A percentile compares a stretch with the other conserved stretches of the same genome.
Conservation (phyloP, 92 coral and sea anemone genomes). For the Porites evermanni region DNA sequence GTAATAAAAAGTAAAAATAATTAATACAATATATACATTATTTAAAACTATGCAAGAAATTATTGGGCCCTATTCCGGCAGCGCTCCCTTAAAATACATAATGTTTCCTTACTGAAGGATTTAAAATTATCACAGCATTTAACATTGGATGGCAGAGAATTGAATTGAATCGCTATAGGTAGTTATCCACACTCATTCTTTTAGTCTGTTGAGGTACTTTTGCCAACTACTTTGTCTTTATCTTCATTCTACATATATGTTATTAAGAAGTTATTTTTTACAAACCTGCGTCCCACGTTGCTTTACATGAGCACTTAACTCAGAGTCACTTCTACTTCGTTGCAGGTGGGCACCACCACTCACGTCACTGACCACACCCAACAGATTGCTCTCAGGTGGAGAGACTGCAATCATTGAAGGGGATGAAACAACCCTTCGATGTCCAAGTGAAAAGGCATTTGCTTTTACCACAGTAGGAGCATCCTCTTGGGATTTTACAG, state of each 20-base stretch:
- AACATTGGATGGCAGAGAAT: too few relatives aligned
- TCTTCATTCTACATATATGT: too few relatives aligned
- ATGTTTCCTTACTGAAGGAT: too few relatives aligned
- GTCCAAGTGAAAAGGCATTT: slow-evolving; percentile 62
- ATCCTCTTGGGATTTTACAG: slow-evolving; percentile 10
- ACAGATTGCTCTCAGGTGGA: not conserved
- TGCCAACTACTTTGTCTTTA: not conserved
- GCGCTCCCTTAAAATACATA: too few relatives aligned
- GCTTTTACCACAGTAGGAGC: not conserved
- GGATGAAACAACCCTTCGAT: slow-evolving; percentile 75
- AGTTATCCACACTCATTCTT: too few relatives aligned
- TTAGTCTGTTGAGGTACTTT: not conserved
- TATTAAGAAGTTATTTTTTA: not conserved
- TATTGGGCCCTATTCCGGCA: too few relatives aligned
- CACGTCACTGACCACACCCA: not conserved
- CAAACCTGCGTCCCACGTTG: slow-evolving; percentile 53
- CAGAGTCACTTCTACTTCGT: slow-evolving; percentile 71
- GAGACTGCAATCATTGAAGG: slow-evolving; percentile 58
- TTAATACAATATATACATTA: too few relatives aligned
- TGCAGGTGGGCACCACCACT: slow-evolving; percentile 11
- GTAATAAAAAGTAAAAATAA: too few relatives aligned
- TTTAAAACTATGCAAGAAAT: too few relatives aligned
- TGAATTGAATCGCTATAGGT: too few relatives aligned
- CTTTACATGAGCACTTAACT: slow-evolving; percentile 35
- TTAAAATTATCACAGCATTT: too few relatives aligned